Percentiles rank a stretch among this genome's conserved stretches.
Evolutionary conservation across 2,888 invertebrate genomes (phyloP).

Genomic region (Philhelius pedissequus): DNA sequence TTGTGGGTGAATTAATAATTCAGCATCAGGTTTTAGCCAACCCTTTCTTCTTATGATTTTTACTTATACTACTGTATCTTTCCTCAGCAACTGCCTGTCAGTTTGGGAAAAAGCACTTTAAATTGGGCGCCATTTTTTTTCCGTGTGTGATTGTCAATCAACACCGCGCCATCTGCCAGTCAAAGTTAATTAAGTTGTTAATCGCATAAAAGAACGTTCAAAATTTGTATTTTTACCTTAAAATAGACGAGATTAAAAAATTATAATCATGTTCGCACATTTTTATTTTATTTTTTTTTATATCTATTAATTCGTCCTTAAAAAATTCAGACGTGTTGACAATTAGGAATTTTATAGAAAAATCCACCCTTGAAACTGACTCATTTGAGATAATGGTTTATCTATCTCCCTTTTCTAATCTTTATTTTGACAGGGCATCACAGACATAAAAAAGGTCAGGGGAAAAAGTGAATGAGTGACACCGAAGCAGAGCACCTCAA

Average conservation of each 20-base stretch:
- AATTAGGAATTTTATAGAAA: constrained; percentile 2
- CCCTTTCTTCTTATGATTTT: constrained; percentile 25
- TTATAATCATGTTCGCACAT: neutral
- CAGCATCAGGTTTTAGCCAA: constrained; percentile 46
- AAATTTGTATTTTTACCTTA: neutral
- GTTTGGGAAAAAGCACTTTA: constrained; percentile 27
- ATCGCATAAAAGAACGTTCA: constrained; percentile 20
- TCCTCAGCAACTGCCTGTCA: neutral
- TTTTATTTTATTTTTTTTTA: neutral
- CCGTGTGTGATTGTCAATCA: constrained; percentile 51
- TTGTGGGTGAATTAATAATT: constrained; percentile 49
- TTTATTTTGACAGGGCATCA: constrained; percentile 44
- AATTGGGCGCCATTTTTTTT: constrained; percentile 27
- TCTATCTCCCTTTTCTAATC: constrained; percentile 18
- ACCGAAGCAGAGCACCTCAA: constrained; percentile 47
- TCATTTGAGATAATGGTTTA: constrained; percentile 36
- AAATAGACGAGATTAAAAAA: neutral
- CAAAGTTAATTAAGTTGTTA: constrained; percentile 64
- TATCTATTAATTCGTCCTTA: neutral
- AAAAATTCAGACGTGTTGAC: constrained; percentile 33
- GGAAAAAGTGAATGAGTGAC: constrained; percentile 42
- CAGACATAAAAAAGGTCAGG: constrained; percentile 46
- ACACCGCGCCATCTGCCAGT: constrained; percentile 55
- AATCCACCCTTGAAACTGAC: constrained; percentile 33
- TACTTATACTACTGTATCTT: neutral